Base-by-base conservation (phyloP, 2,113 vertebrate species). In the Lipophrys pholis region DNA sequence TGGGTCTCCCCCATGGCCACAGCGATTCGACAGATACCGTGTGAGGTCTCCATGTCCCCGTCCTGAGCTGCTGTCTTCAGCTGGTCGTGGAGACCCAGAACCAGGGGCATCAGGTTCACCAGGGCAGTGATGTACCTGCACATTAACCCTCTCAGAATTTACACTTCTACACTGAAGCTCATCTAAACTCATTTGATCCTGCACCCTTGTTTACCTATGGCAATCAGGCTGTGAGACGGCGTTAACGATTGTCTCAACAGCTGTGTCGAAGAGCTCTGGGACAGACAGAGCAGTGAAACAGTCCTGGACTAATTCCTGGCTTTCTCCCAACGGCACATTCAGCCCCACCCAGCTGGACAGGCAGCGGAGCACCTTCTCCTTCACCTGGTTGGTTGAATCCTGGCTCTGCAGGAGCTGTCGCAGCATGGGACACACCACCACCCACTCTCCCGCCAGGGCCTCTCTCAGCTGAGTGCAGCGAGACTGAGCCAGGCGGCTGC, bases 1-100 rank as follows among this genome's bases (percentile, higher is more conserved):
- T 99, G 98, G 70, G 97, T 99, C 88, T 99, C 97, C 12, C 96
- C 97, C 80, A 99, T 58, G 57, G 97, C 96, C 46, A 99, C 96
- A 39, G 96, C 95, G 0, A 99, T 96, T 41, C 98, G 95, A 82
- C 98, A 99, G 92, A 99, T 97, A 35, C 98, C 98, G 0, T 99
- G 97, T 0, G 96, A 96, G 0, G 95, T 98, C 87, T 99, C 98
- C 95, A 98, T 97, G 94, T 99, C 96, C 57, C 96, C 95, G 0
- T 93, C 95, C 85, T 96, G 95, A 21, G 95, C 96, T 0, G 98
- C 97, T 58, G 94, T 94, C 83, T 95, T 95, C 71, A 99, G 92
- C 87, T 96, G 97, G 46, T 98, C 96, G 51, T 96, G 95, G 30
- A 99, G 95, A 66, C 94, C 95, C 84, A 99, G 92, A 7, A 99